phyloP scores from a whole-genome alignment of 2,797 vertebrate genomes.

The Tokudaia muenninki region DNA sequence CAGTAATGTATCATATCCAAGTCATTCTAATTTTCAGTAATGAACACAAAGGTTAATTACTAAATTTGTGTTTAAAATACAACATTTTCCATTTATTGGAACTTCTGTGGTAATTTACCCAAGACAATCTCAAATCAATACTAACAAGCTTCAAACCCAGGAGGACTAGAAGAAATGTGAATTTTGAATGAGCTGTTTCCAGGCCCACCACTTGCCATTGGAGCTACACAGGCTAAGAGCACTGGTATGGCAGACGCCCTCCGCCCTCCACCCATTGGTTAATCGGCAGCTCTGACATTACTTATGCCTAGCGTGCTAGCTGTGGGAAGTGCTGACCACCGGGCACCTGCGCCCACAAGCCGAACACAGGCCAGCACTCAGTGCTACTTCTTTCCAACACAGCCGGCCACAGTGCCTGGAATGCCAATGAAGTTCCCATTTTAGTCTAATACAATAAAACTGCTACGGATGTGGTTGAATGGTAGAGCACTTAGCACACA shows the following conservation, averaged over 20 bases:
- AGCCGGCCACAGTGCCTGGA: background rate
- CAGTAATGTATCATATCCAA: conserved; percentile 37
- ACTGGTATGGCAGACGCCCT: background rate
- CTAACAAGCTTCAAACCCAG: conserved; percentile 7
- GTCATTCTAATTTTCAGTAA: conserved; percentile 59
- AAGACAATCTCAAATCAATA: conserved; percentile 65
- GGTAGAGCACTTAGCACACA: background rate
- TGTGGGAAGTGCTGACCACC: background rate
- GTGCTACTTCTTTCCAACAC: background rate
- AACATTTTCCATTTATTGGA: conserved; percentile 51
- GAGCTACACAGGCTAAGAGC: background rate
- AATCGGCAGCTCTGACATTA: background rate
- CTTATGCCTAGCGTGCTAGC: background rate
- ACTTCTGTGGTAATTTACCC: conserved; percentile 39
- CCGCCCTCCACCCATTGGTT: background rate
- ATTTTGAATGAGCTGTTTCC: conserved; percentile 58
- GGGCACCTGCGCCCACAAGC: background rate
- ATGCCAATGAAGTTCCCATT: conserved; percentile 1
- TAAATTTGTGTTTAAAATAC: conserved; percentile 60
- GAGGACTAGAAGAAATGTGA: background rate
- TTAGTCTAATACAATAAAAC: background rate
- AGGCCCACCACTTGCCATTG: background rate
- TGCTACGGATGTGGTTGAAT: background rate
- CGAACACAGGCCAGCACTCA: background rate
- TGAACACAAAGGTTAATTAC: conserved; percentile 48